Base-by-base conservation (phyloP, 2,113 vertebrate species). In the Capreolus pygargus region DNA sequence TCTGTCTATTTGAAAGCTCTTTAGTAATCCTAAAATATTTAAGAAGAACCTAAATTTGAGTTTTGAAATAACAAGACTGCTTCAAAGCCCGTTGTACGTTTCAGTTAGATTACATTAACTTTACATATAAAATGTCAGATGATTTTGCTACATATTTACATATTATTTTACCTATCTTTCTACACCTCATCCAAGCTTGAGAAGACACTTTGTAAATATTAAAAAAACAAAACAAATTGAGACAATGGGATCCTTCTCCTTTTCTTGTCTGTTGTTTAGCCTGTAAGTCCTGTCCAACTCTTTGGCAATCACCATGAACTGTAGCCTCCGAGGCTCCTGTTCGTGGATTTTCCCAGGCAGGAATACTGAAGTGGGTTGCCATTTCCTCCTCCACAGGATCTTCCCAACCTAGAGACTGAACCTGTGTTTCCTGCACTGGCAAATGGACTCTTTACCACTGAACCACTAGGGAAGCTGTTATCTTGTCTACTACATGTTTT, bases 261-360 rank as follows among this genome's bases (percentile, higher is more conserved):
- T 23, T 39, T 70, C n/a, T 70, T 39, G 19, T 39, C 67, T 70
- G 5, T 70, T 39, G 67, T 70, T 70, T 70, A 70, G 64, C 33
- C 33, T 10, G 16, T 67, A 19, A 67, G n/a, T 39, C 67, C 17
- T 39, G 10, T 39, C 19, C n/a, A 70, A 12, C 19, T 23, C 5
- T 70, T 70, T 39, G 19, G 17, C n/a, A 70, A 70, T 39, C n/a
- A 21, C 67, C n/a, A 36, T 74, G n/a, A 39, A 39, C 67, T 39
- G 5, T 39, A 74, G 21, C 36, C 67, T 39, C 9, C 0, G 0
- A 36, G n/a, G 36, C 21, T 39, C 36, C 36, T 74, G 36, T 74
- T 19, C 21, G 12, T 36, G 36, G n/a, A 3, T 25, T 74, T 39
- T 74, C 21, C 21, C 21, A 74, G 67, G 19, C 36, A 74, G 39